Base-by-base conservation (phyloP, 2,888 invertebrate genomes). In the Mimas tiliae region DNA sequence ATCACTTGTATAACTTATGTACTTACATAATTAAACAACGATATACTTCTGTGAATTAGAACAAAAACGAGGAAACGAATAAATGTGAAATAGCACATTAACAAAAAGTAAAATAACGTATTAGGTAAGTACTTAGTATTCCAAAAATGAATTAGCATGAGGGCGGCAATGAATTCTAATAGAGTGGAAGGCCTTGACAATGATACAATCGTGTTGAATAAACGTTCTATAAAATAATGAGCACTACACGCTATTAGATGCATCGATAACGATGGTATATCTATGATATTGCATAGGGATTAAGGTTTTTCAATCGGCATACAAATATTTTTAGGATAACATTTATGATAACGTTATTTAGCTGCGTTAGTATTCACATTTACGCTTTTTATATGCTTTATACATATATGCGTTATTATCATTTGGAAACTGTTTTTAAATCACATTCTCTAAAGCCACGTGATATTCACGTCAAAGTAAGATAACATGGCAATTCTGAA, bases 161-260 rank as follows among this genome's bases (percentile, higher is more conserved):
- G 85, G 86, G 86, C 86, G 84, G 86, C 82, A 84, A 86, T 88
- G 88, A 90, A 90, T 90, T 88, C 83, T 85, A 88, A 89, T 88
- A 83, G 85, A 88, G 83, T 80, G 79, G 87, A 87, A 88, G 88
- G 72, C 90, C 90, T 91, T 90, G 90, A 86, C 87, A 90, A 84
- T 89, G 86, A 86, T 87, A 88, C 86, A 84, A 87, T 84, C 84
- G 78, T 81, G 78, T 83, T 85, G 78, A 76, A 81, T 84, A 83
- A 82, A 78, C 77, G 74, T 81, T 81, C 79, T 81, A 83, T 84
- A 83, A 85, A 83, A 83, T 80, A 82, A 66, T 66, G 51, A 66
- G 63, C 14, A 62, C 12, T 51, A 38, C 53, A 38, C 6, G 58
- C 19, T 42, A 58, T 58, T 58, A 19, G 42, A 9, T 58, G 58